A percentile compares a stretch with the other conserved stretches of the same genome.
These are phyloP conservation scores for Rhinoptilus africanus DNA, from an alignment of 2,113 vertebrate species.

Conservation along the genomic window DNA sequence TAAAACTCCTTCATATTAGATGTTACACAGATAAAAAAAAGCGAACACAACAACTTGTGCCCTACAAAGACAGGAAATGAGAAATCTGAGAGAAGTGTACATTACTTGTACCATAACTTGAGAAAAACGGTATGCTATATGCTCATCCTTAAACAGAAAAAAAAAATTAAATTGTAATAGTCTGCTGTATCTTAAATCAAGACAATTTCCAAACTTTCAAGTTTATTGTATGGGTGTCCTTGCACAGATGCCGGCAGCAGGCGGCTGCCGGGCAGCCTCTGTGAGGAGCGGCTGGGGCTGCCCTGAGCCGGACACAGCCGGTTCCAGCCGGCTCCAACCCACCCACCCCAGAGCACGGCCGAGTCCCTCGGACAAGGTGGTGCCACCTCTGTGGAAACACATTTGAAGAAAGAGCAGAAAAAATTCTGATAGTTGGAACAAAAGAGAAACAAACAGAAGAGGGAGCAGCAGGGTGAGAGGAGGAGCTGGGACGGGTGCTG, in stretches of 20 bases:
- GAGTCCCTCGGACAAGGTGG: background rate
- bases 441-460: background rate
- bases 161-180: background rate
- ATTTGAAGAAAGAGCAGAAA: background rate
- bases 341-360: fast-evolving
- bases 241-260: fast-evolving
- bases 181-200: background rate
- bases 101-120: background rate
- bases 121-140: background rate
- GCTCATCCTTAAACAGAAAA: background rate
- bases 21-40: background rate
- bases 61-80: background rate
- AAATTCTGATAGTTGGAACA: background rate
- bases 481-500: background rate
- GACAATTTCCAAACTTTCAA: background rate
- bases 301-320: fast-evolving
- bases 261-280: fast-evolving
- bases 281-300: background rate
- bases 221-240: background rate
- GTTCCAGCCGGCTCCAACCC: fast-evolving
- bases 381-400: background rate
- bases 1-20: background rate
- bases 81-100: background rate
- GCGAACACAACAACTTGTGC: background rate
- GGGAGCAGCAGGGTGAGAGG: background rate